Base-by-base conservation (phyloP, 2,888 invertebrate species). In the Myopa testacea region DNA sequence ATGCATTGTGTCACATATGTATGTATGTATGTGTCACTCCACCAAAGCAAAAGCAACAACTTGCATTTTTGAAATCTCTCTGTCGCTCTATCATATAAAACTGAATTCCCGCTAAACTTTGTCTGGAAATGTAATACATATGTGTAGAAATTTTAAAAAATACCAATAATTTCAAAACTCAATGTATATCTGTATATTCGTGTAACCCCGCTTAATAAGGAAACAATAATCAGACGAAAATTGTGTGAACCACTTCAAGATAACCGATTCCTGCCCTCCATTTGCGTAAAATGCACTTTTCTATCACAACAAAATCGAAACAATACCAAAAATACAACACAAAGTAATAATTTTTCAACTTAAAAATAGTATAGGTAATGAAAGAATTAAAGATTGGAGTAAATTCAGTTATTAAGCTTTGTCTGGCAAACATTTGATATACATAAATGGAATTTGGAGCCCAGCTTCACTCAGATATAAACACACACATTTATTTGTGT, bases 241-340 rank as follows among this genome's bases (percentile, higher is more conserved):
- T 58, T 77, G 62, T 69, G 34, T 75, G 68, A 69, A 68, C 50
- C 19, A 79, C 34, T 68, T 68, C 67, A 77, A 71, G 80, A 80
- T 78, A 87, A 87, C 81, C 85, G 85, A 87, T 87, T 87, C 87
- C 87, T 87, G 87, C 87, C 87, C 87, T 87, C 82, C 82, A 83
- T 80, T 81, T 82, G 82, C 81, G 76, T 80, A 78, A 79, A 81
- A 80, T 71, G 81, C 77, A 79, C 75, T 79, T 78, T 75, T 77
- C 38, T 26, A 74, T 62, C 7, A 62, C 62, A 78, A 62, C 55
- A 80, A 70, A 79, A 69, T 76, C 3, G 76, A 65, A 60, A 75
- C 19, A 74, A 72, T n/a, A 45, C 6, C 6, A 45, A 55, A 75
- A 77, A 71, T 45, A 60, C 78, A 63, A 45, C 40, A 70, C 62